Evolutionary conservation across 2,113 vertebrate species (phyloP).

Genomic region (Larimichthys polyactis): DNA sequence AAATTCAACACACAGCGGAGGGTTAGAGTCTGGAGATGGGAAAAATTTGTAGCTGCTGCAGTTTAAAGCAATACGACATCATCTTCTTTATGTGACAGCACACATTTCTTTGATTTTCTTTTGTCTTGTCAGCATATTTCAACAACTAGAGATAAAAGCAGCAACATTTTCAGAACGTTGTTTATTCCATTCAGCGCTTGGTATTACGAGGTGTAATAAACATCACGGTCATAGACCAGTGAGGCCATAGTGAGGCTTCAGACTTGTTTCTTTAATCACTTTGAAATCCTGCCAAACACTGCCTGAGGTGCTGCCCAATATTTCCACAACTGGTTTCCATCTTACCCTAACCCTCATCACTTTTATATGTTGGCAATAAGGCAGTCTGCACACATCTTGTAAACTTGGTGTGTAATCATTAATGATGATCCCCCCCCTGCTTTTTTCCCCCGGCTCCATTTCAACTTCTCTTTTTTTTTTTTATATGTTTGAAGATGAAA

Average conservation of each 20-base stretch:
- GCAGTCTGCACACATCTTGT: slow-evolving; percentile 9
- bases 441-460: neutral
- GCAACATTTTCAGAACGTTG: neutral
- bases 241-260: neutral
- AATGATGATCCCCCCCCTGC: neutral
- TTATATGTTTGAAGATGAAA: slow-evolving; percentile 3
- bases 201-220: slow-evolving; percentile 9
- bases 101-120: neutral
- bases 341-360: slow-evolving; percentile 2
- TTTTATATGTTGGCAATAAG: neutral
- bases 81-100: neutral
- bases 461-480: neutral
- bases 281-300: slow-evolving; percentile 3
- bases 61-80: neutral
- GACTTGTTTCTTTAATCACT: slow-evolving; percentile 10
- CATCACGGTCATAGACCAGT: neutral
- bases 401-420: slow-evolving; percentile 13
- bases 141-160: neutral
- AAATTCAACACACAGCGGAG: neutral
- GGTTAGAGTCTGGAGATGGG: neutral
- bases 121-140: no score
- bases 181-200: neutral
- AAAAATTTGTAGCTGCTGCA: neutral
- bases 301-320: slow-evolving; percentile 16
- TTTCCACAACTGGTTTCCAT: slow-evolving; percentile 49